Evolutionary conservation across 2,888 invertebrate genomes (phyloP).

Genomic region (Polyploca ridens): DNA sequence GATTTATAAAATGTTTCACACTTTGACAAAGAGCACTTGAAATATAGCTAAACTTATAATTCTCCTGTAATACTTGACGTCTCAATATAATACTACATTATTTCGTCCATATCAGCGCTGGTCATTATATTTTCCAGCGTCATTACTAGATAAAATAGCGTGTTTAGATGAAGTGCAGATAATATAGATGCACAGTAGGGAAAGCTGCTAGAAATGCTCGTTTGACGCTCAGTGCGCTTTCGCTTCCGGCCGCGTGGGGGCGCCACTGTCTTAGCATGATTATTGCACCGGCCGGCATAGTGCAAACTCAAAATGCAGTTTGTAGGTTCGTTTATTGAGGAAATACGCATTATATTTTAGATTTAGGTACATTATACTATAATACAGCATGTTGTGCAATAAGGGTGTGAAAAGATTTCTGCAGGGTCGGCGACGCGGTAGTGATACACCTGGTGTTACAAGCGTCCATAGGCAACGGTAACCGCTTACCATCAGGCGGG

Average conservation of each 20-base stretch:
- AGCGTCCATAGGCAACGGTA: too few species aligned
- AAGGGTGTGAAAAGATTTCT: too few species aligned
- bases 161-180: slow-evolving; percentile 1
- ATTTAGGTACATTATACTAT: background rate
- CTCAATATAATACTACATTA: background rate
- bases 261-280: slow-evolving; percentile 36
- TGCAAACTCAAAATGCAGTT: background rate
- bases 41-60: background rate
- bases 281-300: background rate
- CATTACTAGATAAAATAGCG: slow-evolving; percentile 8
- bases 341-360: background rate
- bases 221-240: slow-evolving; percentile 45
- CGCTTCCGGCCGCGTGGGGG: slow-evolving; percentile 64
- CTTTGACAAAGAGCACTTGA: too few species aligned
- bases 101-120: background rate
- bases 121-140: slow-evolving; percentile 16
- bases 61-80: background rate
- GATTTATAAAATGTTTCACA: too few species aligned
- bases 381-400: too few species aligned
- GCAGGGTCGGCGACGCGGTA: too few species aligned
- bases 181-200: slow-evolving; percentile 23
- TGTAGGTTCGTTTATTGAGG: background rate
- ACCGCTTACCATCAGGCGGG: too few species aligned
- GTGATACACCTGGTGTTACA: too few species aligned
- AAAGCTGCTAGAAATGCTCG: slow-evolving; percentile 43